These are phyloP conservation scores for Protobothrops flavoviridis DNA, from an alignment of 2,113 vertebrate genomes.

Conservation along the genomic window DNA sequence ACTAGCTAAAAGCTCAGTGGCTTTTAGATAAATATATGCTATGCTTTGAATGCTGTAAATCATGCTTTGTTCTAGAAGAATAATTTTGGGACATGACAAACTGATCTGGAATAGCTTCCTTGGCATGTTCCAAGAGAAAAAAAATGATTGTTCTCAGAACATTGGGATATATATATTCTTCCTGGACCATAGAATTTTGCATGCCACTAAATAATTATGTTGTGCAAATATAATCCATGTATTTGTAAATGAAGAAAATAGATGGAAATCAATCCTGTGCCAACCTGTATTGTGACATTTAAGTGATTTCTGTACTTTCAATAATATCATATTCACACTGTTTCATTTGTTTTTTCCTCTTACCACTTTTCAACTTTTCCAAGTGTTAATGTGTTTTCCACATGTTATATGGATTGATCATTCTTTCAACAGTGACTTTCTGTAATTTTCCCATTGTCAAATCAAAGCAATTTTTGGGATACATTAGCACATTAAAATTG, in stretches of 20 bases:
- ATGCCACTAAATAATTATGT: not conserved
- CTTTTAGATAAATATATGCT: not conserved
- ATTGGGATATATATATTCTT: not conserved
- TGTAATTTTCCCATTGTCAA: not conserved
- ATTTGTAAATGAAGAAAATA: not conserved
- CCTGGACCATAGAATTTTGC: not conserved
- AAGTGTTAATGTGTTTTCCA: conserved; percentile 28
- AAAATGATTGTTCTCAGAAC: not conserved
- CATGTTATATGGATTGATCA: conserved; percentile 12
- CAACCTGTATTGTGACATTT: not conserved
- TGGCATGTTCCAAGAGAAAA: not conserved
- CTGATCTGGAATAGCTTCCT: not conserved
- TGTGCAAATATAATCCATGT: not conserved
- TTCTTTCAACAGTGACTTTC: conserved; percentile 35
- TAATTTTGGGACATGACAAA: not conserved
- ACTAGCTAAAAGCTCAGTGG: not conserved
- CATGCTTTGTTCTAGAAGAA: not conserved
- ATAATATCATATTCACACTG: conserved; percentile 15
- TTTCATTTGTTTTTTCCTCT: not conserved
- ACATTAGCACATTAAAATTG: conserved; percentile 52
- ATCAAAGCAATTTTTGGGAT: conserved; percentile 52
- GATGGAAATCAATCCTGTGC: not conserved
- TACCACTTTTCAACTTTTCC: not conserved
- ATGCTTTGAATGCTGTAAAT: not conserved
- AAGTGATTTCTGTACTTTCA: not conserved